Evolutionary conservation across 2,888 invertebrate genomes (phyloP).

Genomic region (Colletes collaris): DNA sequence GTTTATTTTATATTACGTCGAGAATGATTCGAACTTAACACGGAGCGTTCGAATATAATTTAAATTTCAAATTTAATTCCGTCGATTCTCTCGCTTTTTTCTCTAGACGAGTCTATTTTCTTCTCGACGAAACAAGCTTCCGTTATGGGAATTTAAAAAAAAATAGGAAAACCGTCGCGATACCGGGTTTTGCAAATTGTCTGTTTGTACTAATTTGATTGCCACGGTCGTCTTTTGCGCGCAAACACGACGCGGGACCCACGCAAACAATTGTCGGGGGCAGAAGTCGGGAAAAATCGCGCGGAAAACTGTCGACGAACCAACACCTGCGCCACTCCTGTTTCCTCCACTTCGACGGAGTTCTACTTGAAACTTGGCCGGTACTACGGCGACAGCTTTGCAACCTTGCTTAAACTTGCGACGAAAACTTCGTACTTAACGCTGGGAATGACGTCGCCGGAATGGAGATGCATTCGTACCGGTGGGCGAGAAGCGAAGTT

Average conservation of each 20-base stretch:
- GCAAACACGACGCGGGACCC: background rate
- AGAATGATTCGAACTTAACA: no score
- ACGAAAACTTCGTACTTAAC: conserved; percentile 48
- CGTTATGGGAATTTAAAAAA: no score
- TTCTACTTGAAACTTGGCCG: conserved; percentile 15
- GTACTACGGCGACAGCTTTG: conserved; percentile 22
- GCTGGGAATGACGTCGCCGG: conserved; percentile 11
- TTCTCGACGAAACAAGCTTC: no score
- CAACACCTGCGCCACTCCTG: conserved; percentile 30
- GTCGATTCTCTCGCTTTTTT: no score
- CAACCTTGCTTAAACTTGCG: conserved; percentile 25
- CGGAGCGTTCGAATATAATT: no score
- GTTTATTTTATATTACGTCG: no score
- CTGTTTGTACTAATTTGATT: background rate
- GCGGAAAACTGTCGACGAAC: conserved; percentile 7
- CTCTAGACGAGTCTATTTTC: no score
- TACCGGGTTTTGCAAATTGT: no score
- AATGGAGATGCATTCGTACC: conserved; percentile 32
- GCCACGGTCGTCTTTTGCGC: background rate
- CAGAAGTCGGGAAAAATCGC: conserved; percentile 18
- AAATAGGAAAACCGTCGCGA: no score
- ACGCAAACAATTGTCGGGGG: conserved; percentile 13
- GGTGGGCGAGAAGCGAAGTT: background rate
- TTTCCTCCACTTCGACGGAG: conserved; percentile 7
- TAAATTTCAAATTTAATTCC: no score